Evolutionary conservation across 2,113 vertebrate genomes (phyloP).

Genomic region (Semnornis frantzii): DNA sequence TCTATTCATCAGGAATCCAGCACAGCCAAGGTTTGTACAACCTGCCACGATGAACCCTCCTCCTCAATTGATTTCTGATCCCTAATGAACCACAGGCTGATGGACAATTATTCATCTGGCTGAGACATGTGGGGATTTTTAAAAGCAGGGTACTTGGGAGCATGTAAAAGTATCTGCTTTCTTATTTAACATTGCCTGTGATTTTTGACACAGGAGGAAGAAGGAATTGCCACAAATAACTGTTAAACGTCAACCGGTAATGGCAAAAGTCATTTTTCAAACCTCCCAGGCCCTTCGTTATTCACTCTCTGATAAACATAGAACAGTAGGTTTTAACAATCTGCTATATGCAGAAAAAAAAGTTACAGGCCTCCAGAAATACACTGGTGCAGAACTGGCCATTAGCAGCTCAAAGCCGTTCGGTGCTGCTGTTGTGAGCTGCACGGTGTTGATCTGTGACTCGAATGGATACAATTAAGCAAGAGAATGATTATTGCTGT

Average conservation of each 20-base stretch:
- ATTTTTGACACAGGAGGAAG: constrained; percentile 60
- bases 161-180: constrained; percentile 65
- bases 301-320: constrained; percentile 46
- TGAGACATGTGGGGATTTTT: constrained; percentile 65
- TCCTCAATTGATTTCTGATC: constrained; percentile 82
- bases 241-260: constrained; percentile 55
- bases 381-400: not conserved
- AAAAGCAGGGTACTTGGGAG: constrained; percentile 65
- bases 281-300: constrained; percentile 28
- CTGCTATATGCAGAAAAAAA: constrained; percentile 27
- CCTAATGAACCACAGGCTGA: constrained; percentile 80
- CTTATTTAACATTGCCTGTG: constrained; percentile 69
- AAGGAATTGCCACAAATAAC: constrained; percentile 60
- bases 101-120: constrained; percentile 78
- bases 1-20: constrained; percentile 81
- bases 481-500: constrained; percentile 22
- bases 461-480: constrained; percentile 57
- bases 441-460: not conserved
- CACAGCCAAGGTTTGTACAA: constrained; percentile 75
- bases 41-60: constrained; percentile 75
- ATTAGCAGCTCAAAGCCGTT: constrained; percentile 3
- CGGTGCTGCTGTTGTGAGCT: not conserved
- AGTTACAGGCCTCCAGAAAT: constrained; percentile 3
- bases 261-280: constrained; percentile 29
- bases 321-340: constrained; percentile 48